These are phyloP conservation scores for Sturnus vulgaris DNA, from an alignment of 2,113 vertebrate genomes.

Conservation along the genomic window DNA sequence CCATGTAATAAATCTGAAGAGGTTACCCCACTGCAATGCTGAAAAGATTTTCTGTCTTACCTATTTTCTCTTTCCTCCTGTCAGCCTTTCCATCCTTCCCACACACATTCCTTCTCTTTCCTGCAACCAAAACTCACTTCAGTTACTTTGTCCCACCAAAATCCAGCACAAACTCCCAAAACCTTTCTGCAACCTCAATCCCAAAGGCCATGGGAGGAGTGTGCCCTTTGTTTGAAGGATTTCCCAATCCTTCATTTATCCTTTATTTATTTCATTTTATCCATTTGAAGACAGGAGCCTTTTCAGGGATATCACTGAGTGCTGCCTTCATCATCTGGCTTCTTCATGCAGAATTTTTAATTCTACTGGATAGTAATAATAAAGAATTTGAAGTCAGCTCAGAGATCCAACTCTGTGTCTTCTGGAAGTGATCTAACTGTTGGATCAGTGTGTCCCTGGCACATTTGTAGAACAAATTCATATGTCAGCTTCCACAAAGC, in stretches of 20 bases:
- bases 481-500: conserved; percentile 50
- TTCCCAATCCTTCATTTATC: no score
- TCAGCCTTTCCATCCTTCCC: not conserved
- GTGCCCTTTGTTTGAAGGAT: not conserved
- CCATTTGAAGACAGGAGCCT: accelerated
- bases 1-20: accelerated
- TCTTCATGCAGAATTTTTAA: not conserved
- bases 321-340: not conserved
- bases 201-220: accelerated
- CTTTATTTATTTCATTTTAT: not conserved
- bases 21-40: not conserved
- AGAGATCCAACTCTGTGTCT: conserved; percentile 24
- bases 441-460: conserved; percentile 65
- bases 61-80: not conserved
- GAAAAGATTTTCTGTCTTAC: not conserved
- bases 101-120: not conserved
- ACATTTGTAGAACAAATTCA: conserved; percentile 63
- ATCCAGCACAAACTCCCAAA: not conserved
- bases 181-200: not conserved
- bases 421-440: conserved; percentile 58
- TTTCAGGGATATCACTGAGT: not conserved
- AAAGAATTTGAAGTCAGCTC: conserved; percentile 19
- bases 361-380: not conserved
- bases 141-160: not conserved
- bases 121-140: not conserved